Evolutionary conservation across 2,113 vertebrate species (phyloP).

Genomic region (Myotis brandtii): DNA sequence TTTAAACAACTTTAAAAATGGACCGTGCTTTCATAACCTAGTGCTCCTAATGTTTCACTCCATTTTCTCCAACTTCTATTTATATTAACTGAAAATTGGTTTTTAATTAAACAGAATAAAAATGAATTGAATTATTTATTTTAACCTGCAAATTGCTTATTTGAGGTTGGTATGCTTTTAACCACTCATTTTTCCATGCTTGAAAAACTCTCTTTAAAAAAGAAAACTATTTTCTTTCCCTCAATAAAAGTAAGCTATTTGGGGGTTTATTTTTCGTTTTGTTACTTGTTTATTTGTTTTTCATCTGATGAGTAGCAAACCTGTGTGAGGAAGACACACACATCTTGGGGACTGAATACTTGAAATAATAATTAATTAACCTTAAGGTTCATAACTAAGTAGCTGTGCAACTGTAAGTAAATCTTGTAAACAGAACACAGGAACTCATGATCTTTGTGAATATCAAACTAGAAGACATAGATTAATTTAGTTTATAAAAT

Average conservation of each 20-base stretch:
- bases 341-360: neutral
- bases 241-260: neutral
- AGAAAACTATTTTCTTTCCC: neutral
- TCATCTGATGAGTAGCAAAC: neutral
- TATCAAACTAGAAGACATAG: neutral
- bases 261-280: neutral
- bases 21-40: neutral
- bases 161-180: neutral
- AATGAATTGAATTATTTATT: neutral
- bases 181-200: neutral
- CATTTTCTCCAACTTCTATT: neutral
- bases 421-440: neutral
- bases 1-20: neutral
- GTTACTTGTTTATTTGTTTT: neutral
- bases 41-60: neutral
- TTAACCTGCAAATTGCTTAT: neutral
- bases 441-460: neutral
- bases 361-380: constrained; percentile 2
- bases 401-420: neutral
- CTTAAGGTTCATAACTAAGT: neutral
- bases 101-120: neutral
- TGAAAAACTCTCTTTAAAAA: neutral
- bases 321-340: neutral
- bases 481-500: neutral
- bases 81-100: neutral